Conservation (phyloP, 2,797 vertebrate species). For the Phalloptychus januarius region DNA sequence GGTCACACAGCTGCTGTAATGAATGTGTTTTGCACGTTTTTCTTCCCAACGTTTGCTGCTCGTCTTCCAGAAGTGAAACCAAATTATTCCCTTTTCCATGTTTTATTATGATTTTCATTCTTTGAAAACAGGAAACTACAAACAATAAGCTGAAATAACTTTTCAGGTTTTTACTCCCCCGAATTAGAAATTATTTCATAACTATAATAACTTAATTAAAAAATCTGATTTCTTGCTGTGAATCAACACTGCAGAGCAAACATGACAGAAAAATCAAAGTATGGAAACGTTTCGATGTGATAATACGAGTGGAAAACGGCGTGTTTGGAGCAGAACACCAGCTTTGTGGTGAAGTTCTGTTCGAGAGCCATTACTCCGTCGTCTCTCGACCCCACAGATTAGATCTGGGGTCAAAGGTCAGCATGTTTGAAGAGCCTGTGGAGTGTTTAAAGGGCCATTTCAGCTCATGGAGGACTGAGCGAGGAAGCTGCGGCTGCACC, state of each 20-base stretch:
- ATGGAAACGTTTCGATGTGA: background rate
- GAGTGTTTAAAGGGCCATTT: slow-evolving; percentile 29
- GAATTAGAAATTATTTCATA: background rate
- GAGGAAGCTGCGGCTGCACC: slow-evolving; percentile 29
- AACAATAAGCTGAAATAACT: too few relatives aligned
- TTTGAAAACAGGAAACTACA: too few relatives aligned
- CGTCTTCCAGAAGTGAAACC: too few relatives aligned
- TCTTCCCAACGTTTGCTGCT: too few relatives aligned
- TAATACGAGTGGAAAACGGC: background rate
- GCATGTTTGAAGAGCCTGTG: slow-evolving; percentile 28
- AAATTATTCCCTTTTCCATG: too few relatives aligned
- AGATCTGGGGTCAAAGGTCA: slow-evolving; percentile 27
- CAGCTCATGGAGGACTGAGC: slow-evolving; percentile 20
- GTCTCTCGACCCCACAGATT: slow-evolving; percentile 23
- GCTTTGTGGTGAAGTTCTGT: background rate
- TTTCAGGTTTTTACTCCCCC: too few relatives aligned
- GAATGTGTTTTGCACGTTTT: too few relatives aligned
- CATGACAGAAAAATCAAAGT: background rate
- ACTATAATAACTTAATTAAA: background rate
- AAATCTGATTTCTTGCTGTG: background rate
- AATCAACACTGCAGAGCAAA: background rate
- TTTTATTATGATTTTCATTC: too few relatives aligned
- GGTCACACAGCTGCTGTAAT: too few relatives aligned
- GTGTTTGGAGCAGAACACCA: background rate
- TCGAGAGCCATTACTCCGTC: slow-evolving; percentile 5